Evolutionary conservation across 2,113 vertebrate genomes (phyloP), one percentile per base, ranked within the genome.

Genomic region (Aphyosemion australe): DNA sequence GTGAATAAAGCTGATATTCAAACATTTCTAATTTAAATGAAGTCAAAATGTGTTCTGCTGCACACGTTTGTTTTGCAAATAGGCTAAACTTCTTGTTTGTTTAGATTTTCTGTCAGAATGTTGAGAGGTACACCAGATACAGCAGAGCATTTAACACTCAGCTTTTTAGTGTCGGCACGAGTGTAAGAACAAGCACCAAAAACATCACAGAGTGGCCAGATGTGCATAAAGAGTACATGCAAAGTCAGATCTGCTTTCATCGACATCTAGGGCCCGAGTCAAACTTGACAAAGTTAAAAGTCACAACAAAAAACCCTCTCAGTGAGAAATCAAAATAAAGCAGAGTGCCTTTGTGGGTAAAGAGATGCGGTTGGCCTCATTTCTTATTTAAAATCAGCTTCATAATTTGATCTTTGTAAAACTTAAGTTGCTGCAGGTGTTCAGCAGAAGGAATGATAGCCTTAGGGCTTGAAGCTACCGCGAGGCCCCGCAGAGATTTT

Each of bases 381-480:
- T 91, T 88, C 85, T 89, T 88, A 89, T 93, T 91, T 86, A 84
- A 86, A 91, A 88, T 86, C 88, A 81, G 76, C 86, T 91, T 81
- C 85, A 89, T 90, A 91, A 92, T 92, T 90, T 89, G 76, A 90
- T 91, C 89, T 92, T 90, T 91, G 86, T 90, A 89, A 89, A 93
- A 90, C 85, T 87, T 90, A 78, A 90, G 88, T 93, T 90, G 85
- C 90, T 92, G 86, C 91, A 92, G 92, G 91, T 92, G 88, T 90
- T 87, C 73, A 65, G 89, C 80, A 86, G 84, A 82, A 91, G 86
- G 82, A 88, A 80, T 76, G 85, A 88, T 93, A 90, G 92, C 92
- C 93, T 87, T 31, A 89, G 92, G 93, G 89, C 89, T 82, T 31
- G 62, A 53, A 72, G 87, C 87, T 87, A 87, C 84, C 55, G 84